Percentiles rank a stretch among this genome's conserved stretches.
These are phyloP conservation scores for Serranus cabrilla DNA, from an alignment of 2,797 vertebrate genomes.

Conservation along the genomic window DNA sequence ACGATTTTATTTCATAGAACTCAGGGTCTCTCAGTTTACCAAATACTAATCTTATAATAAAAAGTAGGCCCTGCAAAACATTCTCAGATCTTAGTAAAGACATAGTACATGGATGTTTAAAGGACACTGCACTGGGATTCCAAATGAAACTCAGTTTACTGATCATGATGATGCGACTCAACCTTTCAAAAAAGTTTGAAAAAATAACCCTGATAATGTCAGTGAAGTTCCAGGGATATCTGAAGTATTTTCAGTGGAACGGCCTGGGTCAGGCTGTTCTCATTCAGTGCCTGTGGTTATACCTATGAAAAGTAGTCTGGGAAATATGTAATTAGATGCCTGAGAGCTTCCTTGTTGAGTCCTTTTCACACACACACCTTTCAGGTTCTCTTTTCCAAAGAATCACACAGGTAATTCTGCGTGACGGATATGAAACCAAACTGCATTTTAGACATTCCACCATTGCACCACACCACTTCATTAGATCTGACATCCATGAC, in stretches of 20 bases:
- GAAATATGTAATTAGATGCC: conserved; percentile 31
- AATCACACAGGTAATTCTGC: conserved; percentile 2
- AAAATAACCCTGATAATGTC: background rate
- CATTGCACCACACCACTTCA: background rate
- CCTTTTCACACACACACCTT: conserved; percentile 10
- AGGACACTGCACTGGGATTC: background rate
- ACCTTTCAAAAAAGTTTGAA: background rate
- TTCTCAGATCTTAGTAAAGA: background rate
- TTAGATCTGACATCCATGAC: background rate
- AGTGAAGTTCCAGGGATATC: background rate
- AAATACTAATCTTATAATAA: background rate
- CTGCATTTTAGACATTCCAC: conserved; percentile 47
- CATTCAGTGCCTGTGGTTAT: no score
- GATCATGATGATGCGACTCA: background rate
- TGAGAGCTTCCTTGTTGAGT: background rate
- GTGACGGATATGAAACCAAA: background rate
- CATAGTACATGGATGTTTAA: background rate
- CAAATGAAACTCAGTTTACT: no score
- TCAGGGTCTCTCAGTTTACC: background rate
- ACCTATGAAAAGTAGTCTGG: conserved; percentile 11
- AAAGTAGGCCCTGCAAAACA: background rate
- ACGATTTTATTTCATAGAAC: background rate
- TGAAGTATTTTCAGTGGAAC: no score
- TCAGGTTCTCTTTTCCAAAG: background rate
- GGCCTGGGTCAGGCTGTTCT: no score